Percentiles rank a stretch among this genome's conserved stretches.
These are phyloP conservation scores for Eumacrocentrus americanus DNA, from an alignment of 2,888 invertebrate species.

Conservation along the genomic window DNA sequence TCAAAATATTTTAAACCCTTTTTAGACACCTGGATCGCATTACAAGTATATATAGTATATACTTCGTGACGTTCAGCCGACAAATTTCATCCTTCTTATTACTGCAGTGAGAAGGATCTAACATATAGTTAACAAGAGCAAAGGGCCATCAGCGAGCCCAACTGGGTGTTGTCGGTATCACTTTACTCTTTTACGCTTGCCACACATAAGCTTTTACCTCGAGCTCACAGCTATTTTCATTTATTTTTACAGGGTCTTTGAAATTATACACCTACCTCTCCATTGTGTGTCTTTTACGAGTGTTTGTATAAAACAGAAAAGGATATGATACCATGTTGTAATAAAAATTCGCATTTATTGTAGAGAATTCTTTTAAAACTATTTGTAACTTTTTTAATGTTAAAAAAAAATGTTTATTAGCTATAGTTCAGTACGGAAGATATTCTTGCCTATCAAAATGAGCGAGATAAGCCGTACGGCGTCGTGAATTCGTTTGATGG, in stretches of 20 bases:
- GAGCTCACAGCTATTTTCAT: background rate
- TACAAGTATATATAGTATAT: no score
- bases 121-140: background rate
- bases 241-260: background rate
- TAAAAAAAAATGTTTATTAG: no score
- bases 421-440: no score
- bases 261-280: no score
- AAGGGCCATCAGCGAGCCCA: background rate
- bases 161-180: background rate
- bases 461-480: background rate
- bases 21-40: background rate
- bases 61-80: background rate
- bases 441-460: background rate
- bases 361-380: background rate
- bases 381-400: background rate
- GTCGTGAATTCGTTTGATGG: background rate
- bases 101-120: background rate
- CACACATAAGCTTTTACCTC: no score
- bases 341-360: no score
- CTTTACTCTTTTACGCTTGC: background rate
- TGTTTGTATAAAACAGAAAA: no score
- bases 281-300: no score
- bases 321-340: no score
- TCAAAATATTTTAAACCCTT: constrained; percentile 31
- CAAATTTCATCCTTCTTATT: background rate